These are phyloP conservation scores for Himalopsyche phryganea DNA, from an alignment of 1,140 invertebrate species.

Conservation along the genomic window DNA sequence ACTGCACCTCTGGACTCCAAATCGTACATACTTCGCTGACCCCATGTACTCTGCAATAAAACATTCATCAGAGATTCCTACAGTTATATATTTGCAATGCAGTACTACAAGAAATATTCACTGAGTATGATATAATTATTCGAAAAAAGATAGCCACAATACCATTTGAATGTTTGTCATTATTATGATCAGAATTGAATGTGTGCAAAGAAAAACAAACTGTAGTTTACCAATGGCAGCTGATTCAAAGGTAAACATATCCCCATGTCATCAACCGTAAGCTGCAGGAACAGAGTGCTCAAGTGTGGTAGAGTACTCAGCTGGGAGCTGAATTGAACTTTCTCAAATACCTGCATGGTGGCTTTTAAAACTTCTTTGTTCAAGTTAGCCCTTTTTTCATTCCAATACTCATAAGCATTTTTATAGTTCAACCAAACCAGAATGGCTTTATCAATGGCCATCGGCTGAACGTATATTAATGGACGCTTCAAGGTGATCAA, in stretches of 20 bases:
- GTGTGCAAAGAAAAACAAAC: too few species aligned
- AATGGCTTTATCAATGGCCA: constrained; percentile 94
- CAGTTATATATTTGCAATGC: background rate
- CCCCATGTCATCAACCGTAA: constrained; percentile 95
- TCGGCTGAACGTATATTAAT: constrained; percentile 90
- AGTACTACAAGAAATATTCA: constrained; percentile 3
- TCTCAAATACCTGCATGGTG: constrained; percentile 69
- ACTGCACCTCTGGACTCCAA: constrained; percentile 83
- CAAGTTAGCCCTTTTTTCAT: constrained; percentile 85
- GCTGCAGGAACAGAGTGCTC: constrained; percentile 87
- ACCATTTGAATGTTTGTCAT: background rate
- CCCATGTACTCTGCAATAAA: constrained; percentile 53
- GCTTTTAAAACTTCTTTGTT: constrained; percentile 84
- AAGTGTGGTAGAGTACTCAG: constrained; percentile 66
- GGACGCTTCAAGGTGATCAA: constrained; percentile 88
- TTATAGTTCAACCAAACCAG: constrained; percentile 98
- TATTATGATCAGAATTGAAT: too few species aligned
- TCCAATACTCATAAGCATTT: constrained; percentile 99
- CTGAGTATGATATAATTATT: background rate
- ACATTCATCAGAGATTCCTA: constrained; percentile 1
- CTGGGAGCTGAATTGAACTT: constrained; percentile 71
- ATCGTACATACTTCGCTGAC: constrained; percentile 65
- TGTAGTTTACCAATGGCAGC: constrained; percentile 54
- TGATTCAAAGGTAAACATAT: constrained; percentile 91
- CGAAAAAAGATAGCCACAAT: background rate